Base-by-base conservation (phyloP, 2,797 vertebrate species). In the Hemitrygon akajei region DNA sequence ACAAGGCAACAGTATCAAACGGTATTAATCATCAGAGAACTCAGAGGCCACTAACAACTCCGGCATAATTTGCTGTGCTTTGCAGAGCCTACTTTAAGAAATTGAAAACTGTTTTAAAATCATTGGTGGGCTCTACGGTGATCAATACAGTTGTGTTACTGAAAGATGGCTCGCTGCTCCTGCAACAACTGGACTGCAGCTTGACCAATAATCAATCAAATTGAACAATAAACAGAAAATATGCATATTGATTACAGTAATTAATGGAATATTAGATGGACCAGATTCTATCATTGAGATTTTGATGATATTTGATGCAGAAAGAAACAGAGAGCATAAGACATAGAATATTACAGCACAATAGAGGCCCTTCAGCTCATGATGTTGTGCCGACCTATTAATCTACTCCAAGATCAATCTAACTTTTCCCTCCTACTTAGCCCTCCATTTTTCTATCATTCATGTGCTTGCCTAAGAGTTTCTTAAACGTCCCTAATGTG, bases 221-320 rank as follows among this genome's bases (percentile, higher is more conserved):
- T 93, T 93, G 91, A 75, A 93, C 56, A 76, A 93, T 76, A 93
- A 73, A 47, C 71, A 16, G 37, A 93, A 93, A 76, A 93, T 75
- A 93, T 93, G 91, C 91, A 56, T 27, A 93, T 40, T 93, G 91
- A 76, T 93, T 93, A 76, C 34, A 47, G 71, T 93, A 93, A 93
- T 93, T 76, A 93, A 93, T 93, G 37, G 91, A 75, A 89, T 89
- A 89, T 66, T 89, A 89, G 86, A 66, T 89, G 86, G n/a, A 89
- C 60, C 69, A 34, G 37, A 60, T 89, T 89, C 18, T 37, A 69
- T 16, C 22, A 25, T 73, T 69, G 60, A 11, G 37, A 66, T 47
- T 89, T 89, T 69, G 60, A 60, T 89, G 86, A 89, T 89, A 89
- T 89, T 89, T 34, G 37, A 69, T 37, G 86, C 86, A 89, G 86